Evolutionary conservation across 2,113 vertebrate species (phyloP).

Genomic region (Uropsilus gracilis): DNA sequence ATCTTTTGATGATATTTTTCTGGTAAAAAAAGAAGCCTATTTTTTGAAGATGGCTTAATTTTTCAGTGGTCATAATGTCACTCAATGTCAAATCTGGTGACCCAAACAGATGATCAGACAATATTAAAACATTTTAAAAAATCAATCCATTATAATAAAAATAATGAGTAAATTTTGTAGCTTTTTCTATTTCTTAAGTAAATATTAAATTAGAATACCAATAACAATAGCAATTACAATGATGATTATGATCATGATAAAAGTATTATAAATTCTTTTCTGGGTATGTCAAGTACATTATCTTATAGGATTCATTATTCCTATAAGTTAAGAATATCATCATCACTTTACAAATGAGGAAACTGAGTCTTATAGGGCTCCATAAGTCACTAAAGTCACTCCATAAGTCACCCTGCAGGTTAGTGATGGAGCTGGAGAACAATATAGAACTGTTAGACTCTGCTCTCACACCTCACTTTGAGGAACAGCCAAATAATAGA

Average conservation of each 20-base stretch:
- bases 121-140: background rate
- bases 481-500: background rate
- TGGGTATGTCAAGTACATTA: background rate
- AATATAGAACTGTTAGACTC: background rate
- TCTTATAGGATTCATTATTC: background rate
- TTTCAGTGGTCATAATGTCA: background rate
- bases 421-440: background rate
- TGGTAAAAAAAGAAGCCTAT: constrained; percentile 6
- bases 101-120: background rate
- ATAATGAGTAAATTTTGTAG: background rate
- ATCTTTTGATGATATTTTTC: background rate
- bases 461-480: background rate
- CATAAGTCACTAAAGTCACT: background rate
- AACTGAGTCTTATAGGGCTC: background rate
- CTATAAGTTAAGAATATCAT: background rate
- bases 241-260: background rate
- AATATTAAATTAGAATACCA: constrained; percentile 22
- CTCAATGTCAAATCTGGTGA: constrained; percentile 3
- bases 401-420: background rate
- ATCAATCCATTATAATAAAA: background rate
- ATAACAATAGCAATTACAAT: background rate
- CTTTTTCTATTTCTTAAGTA: background rate
- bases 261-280: background rate
- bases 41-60: background rate
- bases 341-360: background rate